phyloP scores from a whole-genome alignment of 2,113 vertebrate species.

The Cryptotis parvus region DNA sequence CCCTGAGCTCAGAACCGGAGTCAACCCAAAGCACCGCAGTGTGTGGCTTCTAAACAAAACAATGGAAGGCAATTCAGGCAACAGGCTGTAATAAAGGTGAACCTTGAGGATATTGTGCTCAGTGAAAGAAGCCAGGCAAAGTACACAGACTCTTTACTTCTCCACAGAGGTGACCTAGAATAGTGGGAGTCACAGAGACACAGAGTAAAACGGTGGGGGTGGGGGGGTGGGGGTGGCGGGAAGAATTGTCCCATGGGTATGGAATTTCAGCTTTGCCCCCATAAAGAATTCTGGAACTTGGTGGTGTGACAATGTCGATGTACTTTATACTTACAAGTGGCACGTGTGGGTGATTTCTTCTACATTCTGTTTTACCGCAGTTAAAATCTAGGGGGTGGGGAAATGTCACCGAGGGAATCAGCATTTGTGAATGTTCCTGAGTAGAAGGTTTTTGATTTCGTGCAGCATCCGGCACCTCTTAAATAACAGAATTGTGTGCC shows the following conservation, averaged over 20 bases:
- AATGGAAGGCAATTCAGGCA: too few relatives aligned
- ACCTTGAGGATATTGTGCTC: neutral
- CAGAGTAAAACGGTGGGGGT: neutral
- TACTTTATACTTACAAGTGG: neutral
- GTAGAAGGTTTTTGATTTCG: neutral
- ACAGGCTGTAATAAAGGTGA: neutral
- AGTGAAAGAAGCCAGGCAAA: neutral
- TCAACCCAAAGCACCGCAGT: too few relatives aligned
- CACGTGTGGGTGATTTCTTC: neutral
- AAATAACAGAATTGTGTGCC: too few relatives aligned
- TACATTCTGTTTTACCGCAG: neutral
- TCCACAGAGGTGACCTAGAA: neutral
- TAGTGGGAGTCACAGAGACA: neutral
- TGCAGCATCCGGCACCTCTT: too few relatives aligned
- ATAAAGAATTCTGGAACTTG: neutral
- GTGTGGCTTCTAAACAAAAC: too few relatives aligned
- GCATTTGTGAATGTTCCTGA: neutral
- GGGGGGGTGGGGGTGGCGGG: too few relatives aligned
- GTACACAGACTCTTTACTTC: neutral
- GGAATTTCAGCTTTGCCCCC: neutral
- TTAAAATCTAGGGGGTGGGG: neutral
- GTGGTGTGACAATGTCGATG: too few relatives aligned
- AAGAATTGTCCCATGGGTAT: neutral
- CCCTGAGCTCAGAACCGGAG: too few relatives aligned
- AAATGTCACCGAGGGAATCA: neutral